Evolutionary conservation across 1,140 invertebrate species (phyloP).

Genomic region (Nymphalis io): DNA sequence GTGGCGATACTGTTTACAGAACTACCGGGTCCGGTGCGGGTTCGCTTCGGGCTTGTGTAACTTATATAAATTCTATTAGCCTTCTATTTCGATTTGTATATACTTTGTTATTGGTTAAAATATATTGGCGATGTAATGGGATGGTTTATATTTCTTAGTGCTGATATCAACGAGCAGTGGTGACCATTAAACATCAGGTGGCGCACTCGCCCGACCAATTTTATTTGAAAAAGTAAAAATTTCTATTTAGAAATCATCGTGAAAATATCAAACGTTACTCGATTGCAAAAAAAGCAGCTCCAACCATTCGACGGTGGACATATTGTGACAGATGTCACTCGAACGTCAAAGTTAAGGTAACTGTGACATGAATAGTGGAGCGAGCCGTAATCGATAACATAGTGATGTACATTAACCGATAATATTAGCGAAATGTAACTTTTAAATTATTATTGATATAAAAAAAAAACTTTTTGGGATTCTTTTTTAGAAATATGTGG

Average conservation of each 20-base stretch:
- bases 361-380: neutral
- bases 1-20: conserved; percentile 39
- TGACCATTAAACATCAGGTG: too few species aligned
- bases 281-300: neutral
- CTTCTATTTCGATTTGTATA: conserved; percentile 17
- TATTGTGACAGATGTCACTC: conserved; percentile 5
- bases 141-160: too few species aligned
- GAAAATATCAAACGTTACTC: neutral
- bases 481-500: too few species aligned
- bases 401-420: neutral
- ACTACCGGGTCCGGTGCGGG: conserved; percentile 23
- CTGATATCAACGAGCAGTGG: too few species aligned
- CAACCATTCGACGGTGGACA: neutral
- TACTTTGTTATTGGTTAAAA: too few species aligned
- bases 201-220: too few species aligned
- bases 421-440: neutral
- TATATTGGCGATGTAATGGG: too few species aligned
- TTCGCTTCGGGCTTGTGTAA: conserved; percentile 13
- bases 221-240: neutral
- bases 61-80: conserved; percentile 27
- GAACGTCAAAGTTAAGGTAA: neutral
- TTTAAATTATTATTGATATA: too few species aligned
- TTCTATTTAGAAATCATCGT: too few species aligned
- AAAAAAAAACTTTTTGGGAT: too few species aligned
- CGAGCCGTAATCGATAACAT: conserved; percentile 5